A percentile compares a stretch with the other conserved stretches of the same genome.
phyloP scores from a whole-genome alignment of 2,113 vertebrate species.

The Saccopteryx leptura region DNA sequence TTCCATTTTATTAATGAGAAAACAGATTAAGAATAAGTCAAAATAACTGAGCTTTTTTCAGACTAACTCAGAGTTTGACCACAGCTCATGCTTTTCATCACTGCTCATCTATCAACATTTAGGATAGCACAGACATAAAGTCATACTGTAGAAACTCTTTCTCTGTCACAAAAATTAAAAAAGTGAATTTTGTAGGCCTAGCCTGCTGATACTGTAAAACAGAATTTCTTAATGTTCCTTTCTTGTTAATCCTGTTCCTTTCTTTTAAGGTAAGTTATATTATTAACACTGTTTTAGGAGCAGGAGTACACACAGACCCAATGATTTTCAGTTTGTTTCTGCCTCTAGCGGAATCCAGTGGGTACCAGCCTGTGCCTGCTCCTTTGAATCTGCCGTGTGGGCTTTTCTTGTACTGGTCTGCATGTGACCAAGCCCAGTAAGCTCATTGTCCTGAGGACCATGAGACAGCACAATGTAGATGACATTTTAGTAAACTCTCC shows the following conservation, averaged over 20 bases:
- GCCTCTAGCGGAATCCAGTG: background rate
- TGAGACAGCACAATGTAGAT: background rate
- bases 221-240: background rate
- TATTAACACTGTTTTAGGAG: background rate
- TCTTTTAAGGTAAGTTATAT: background rate
- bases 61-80: background rate
- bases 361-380: background rate
- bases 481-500: background rate
- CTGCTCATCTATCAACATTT: background rate
- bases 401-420: background rate
- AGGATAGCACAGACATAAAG: background rate
- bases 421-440: background rate
- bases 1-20: conserved; percentile 19
- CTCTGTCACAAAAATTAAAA: background rate
- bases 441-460: background rate
- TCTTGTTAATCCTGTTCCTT: background rate
- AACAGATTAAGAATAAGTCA: conserved; percentile 21
- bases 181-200: background rate
- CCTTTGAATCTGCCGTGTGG: background rate
- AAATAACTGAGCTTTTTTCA: background rate
- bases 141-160: background rate
- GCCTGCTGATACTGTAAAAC: background rate
- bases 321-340: background rate
- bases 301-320: background rate
- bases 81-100: background rate